Conservation (phyloP, 2,797 vertebrate genomes). For the Characodon lateralis region DNA sequence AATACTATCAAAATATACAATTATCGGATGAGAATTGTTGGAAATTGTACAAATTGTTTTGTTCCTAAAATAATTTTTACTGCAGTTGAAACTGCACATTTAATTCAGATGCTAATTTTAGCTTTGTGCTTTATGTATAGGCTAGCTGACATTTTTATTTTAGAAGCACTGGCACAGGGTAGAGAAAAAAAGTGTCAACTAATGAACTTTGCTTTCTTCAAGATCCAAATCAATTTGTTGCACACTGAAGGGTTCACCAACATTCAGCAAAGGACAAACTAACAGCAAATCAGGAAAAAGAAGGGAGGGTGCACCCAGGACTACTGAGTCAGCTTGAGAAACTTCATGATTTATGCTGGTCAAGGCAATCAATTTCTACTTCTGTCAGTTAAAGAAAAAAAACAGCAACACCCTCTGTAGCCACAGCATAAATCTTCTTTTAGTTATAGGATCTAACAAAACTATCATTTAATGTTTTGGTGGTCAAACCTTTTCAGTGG, state of each 20-base stretch:
- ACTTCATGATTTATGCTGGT: constrained; percentile 61
- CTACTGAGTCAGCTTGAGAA: constrained; percentile 67
- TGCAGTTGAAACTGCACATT: background rate
- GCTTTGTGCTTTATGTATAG: background rate
- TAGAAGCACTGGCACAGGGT: constrained; percentile 21
- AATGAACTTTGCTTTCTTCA: constrained; percentile 60
- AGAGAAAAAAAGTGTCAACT: constrained; percentile 36
- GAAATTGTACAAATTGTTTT: no score
- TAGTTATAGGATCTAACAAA: constrained; percentile 54
- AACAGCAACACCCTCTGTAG: constrained; percentile 48
- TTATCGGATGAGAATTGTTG: no score
- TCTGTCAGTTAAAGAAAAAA: constrained; percentile 32
- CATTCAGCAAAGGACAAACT: constrained; percentile 65
- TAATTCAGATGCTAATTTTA: constrained; percentile 1
- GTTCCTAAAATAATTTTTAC: no score
- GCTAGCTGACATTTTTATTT: constrained; percentile 13
- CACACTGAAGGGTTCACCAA: constrained; percentile 56
- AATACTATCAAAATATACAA: no score
- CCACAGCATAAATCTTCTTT: constrained; percentile 41
- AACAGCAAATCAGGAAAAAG: constrained; percentile 67
- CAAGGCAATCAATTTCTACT: constrained; percentile 59
- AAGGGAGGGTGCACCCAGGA: constrained; percentile 45
- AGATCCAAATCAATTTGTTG: constrained; percentile 57
- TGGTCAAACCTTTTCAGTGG: constrained; percentile 48
- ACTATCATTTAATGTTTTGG: constrained; percentile 58